Evolutionary conservation across 30 jellyfish, hydroid and myxozoan genomes (phyloP).

Genomic region (Pelagia noctiluca): DNA sequence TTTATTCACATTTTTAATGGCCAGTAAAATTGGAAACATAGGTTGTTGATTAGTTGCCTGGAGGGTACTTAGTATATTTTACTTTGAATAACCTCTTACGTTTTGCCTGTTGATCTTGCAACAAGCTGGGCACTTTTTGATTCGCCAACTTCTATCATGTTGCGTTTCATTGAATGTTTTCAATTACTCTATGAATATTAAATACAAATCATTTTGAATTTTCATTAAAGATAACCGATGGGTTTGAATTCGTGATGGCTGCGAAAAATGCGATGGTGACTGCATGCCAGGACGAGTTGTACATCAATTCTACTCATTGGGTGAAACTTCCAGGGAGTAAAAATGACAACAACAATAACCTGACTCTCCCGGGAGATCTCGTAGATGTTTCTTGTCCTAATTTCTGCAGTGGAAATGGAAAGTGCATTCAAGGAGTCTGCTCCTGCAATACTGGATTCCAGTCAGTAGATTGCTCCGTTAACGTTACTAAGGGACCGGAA

Average conservation of each 20-base stretch:
- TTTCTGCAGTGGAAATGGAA: constrained; percentile 74
- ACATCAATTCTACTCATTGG: constrained; percentile 39
- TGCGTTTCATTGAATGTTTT: too few relatives aligned
- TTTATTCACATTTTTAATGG: too few relatives aligned
- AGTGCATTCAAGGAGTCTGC: constrained; percentile 75
- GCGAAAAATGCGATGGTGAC: constrained; percentile 12
- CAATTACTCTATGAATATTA: too few relatives aligned
- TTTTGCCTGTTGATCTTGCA: too few relatives aligned
- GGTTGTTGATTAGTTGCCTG: background rate
- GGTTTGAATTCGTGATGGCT: constrained; percentile 23
- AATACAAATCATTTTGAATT: background rate
- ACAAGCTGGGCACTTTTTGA: too few relatives aligned
- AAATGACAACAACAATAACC: constrained; percentile 21
- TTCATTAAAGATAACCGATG: constrained; percentile 17
- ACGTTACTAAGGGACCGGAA: constrained; percentile 55
- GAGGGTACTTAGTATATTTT: background rate
- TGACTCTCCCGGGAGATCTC: constrained; percentile 60
- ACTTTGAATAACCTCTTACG: background rate
- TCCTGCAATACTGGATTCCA: constrained; percentile 56
- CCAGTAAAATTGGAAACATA: too few relatives aligned
- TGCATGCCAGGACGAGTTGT: constrained; percentile 44
- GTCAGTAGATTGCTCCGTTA: constrained; percentile 74
- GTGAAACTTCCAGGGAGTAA: too few relatives aligned
- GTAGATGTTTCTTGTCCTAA: constrained; percentile 64
- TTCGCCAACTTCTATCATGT: too few relatives aligned